These are phyloP conservation scores for Caenorhabditis wallacei DNA, from an alignment of 2,888 invertebrate genomes.

Conservation along the genomic window DNA sequence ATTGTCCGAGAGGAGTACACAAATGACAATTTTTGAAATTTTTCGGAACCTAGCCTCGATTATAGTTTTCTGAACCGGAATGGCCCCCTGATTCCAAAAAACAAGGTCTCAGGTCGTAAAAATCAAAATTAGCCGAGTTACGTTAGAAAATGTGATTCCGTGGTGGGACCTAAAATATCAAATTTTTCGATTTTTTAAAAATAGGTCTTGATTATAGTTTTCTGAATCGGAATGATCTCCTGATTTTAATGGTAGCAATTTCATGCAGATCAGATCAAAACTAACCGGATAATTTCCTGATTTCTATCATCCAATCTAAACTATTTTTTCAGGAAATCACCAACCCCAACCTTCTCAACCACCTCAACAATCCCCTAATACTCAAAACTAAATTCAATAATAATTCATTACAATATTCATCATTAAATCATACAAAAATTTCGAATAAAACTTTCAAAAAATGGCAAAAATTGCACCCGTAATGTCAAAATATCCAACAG, in stretches of 20 bases:
- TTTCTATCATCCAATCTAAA: not conserved
- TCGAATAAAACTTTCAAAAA: slow-evolving; percentile 3
- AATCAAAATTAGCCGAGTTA: no score
- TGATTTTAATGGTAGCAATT: no score
- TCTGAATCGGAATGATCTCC: no score
- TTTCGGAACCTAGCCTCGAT: no score
- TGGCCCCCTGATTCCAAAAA: not conserved
- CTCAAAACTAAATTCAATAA: not conserved
- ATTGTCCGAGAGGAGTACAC: no score
- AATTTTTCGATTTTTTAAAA: no score
- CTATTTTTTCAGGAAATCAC: slow-evolving; percentile 1
- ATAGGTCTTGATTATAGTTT: no score
- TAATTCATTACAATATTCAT: not conserved
- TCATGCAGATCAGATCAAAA: no score
- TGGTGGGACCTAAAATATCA: no score
- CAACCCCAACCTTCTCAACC: not conserved
- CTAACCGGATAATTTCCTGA: no score
- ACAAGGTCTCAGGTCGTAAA: not conserved
- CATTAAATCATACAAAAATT: not conserved
- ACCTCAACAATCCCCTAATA: not conserved
- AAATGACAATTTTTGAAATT: not conserved
- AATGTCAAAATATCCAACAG: slow-evolving; percentile 29
- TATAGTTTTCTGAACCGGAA: not conserved
- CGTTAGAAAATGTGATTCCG: no score
- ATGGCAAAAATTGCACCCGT: slow-evolving; percentile 24